These are phyloP conservation scores for Macquaria australasica DNA, from an alignment of 2,113 vertebrate species.

Conservation along the genomic window DNA sequence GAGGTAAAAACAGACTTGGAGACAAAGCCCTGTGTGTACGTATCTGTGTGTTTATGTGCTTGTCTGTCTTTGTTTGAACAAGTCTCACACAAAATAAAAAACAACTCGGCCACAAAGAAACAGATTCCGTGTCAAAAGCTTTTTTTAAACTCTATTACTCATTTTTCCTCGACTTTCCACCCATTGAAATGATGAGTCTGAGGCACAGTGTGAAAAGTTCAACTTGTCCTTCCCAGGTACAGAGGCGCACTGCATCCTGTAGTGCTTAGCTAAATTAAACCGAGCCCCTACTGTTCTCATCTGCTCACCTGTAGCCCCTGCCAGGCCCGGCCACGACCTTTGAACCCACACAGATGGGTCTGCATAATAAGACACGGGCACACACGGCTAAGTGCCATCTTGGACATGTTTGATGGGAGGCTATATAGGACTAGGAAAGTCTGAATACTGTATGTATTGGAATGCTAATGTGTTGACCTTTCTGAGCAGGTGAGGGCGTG, in stretches of 20 bases:
- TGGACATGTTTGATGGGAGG: constrained; percentile 73
- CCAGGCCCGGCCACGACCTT: constrained; percentile 84
- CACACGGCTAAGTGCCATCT: constrained; percentile 75
- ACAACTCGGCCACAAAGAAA: constrained; percentile 26
- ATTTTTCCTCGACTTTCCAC: constrained; percentile 58
- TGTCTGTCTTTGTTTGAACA: constrained; percentile 55
- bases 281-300: constrained; percentile 82
- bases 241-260: constrained; percentile 69
- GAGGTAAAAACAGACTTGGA: constrained; percentile 36
- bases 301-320: constrained; percentile 83
- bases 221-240: constrained; percentile 79
- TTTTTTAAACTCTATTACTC: constrained; percentile 49
- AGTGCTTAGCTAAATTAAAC: constrained; percentile 82
- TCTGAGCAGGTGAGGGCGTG: constrained; percentile 56
- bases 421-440: constrained; percentile 51
- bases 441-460: constrained; percentile 48
- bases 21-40: constrained; percentile 21
- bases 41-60: constrained; percentile 40
- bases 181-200: constrained; percentile 57
- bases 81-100: constrained; percentile 36
- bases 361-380: constrained; percentile 82
- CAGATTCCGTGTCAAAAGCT: constrained; percentile 45
- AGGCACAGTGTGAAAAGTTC: constrained; percentile 82
- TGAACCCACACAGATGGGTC: constrained; percentile 88
- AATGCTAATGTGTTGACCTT: constrained; percentile 75